Conservation (phyloP, 2,888 invertebrate species). For the Seira musarum region DNA sequence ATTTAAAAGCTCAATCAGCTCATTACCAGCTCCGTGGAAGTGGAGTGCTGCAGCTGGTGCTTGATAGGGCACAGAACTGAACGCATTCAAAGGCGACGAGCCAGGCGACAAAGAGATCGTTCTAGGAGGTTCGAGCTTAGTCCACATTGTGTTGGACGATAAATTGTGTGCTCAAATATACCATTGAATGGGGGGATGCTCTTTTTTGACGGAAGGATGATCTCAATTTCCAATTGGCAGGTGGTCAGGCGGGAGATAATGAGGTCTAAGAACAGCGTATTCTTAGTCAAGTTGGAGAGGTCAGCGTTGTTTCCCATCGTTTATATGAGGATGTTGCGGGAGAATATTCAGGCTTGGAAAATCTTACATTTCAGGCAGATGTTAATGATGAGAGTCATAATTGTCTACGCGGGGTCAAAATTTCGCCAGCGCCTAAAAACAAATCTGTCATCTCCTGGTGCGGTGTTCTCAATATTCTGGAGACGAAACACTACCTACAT, state of each 20-base stretch:
- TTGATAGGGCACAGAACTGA: slow-evolving; percentile 45
- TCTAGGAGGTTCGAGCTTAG: neutral
- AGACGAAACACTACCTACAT: slow-evolving; percentile 31
- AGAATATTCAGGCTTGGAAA: slow-evolving; percentile 60
- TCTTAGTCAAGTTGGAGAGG: slow-evolving; percentile 67
- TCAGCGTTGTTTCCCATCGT: slow-evolving; percentile 62
- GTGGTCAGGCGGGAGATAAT: slow-evolving; percentile 64
- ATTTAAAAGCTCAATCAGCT: neutral
- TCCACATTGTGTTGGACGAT: slow-evolving; percentile 28
- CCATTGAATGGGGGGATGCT: slow-evolving; percentile 71
- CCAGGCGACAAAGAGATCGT: slow-evolving; percentile 36
- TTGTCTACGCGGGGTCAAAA: too few relatives aligned
- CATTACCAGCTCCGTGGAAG: slow-evolving; percentile 28
- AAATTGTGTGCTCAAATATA: slow-evolving; percentile 71
- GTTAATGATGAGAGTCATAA: slow-evolving; percentile 36
- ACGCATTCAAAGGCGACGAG: slow-evolving; percentile 46
- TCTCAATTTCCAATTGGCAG: slow-evolving; percentile 56
- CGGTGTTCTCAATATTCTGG: slow-evolving; percentile 59
- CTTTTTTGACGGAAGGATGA: slow-evolving; percentile 70
- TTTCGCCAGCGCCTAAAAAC: slow-evolving; percentile 58
- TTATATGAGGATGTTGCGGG: slow-evolving; percentile 66
- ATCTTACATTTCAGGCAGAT: slow-evolving; percentile 45
- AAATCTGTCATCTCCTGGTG: slow-evolving; percentile 69
- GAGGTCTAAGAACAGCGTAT: slow-evolving; percentile 58
- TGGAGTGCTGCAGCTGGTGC: slow-evolving; percentile 20